phyloP scores from a whole-genome alignment of 2,888 invertebrate species.

The Tridacna gigas region DNA sequence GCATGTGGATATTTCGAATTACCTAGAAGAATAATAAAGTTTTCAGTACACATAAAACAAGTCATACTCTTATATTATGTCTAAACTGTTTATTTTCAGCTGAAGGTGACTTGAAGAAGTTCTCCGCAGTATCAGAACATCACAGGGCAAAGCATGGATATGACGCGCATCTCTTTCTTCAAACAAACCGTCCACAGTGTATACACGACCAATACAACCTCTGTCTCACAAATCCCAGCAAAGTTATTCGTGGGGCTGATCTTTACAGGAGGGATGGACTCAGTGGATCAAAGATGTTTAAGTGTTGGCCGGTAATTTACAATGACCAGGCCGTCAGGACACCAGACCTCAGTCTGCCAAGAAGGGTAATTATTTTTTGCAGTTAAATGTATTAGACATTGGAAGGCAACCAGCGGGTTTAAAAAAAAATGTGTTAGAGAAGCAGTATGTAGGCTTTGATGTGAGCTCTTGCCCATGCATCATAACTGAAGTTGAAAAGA shows the following conservation, averaged over 20 bases:
- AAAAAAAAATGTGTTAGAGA: too few species aligned
- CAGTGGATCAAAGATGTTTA: slow-evolving; percentile 76
- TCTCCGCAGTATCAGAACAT: slow-evolving; percentile 87
- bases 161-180: slow-evolving; percentile 91
- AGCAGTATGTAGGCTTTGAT: too few species aligned
- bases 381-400: too few species aligned
- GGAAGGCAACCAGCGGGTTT: too few species aligned
- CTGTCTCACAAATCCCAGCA: slow-evolving; percentile 87
- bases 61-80: too few species aligned
- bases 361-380: slow-evolving; percentile 53
- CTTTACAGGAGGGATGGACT: slow-evolving; percentile 78
- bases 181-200: slow-evolving; percentile 90
- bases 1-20: too few species aligned
- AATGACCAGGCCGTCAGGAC: slow-evolving; percentile 72
- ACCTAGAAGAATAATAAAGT: too few species aligned
- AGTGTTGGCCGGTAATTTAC: slow-evolving; percentile 79
- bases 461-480: too few species aligned
- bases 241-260: slow-evolving; percentile 76
- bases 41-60: too few species aligned
- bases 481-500: too few species aligned
- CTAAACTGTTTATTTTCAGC: slow-evolving; percentile 88
- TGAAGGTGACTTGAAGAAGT: slow-evolving; percentile 95
- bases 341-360: slow-evolving; percentile 74
- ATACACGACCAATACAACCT: slow-evolving; percentile 92
- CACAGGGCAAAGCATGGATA: slow-evolving; percentile 90